A percentile compares a stretch with the other conserved stretches of the same genome.
phyloP scores from a whole-genome alignment of 2,888 invertebrate species.

The Andricus curvator region DNA sequence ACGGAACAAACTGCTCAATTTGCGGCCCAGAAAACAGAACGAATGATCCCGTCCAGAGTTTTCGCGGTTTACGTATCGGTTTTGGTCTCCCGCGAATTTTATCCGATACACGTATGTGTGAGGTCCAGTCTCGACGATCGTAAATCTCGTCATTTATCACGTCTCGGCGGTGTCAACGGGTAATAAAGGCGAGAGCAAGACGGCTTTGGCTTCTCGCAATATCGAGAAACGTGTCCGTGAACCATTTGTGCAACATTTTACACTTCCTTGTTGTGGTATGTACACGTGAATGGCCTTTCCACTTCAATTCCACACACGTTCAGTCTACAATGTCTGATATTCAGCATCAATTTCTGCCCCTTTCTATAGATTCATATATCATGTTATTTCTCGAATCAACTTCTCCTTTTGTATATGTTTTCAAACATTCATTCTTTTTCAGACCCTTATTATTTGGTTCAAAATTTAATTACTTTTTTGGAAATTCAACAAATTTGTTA shows the following conservation, averaged over 20 bases:
- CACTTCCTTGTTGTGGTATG: slow-evolving; percentile 11
- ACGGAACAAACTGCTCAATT: slow-evolving; percentile 75
- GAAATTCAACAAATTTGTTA: too few relatives aligned
- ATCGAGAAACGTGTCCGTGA: slow-evolving; percentile 40
- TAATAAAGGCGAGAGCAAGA: slow-evolving; percentile 48
- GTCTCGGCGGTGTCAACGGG: slow-evolving; percentile 50
- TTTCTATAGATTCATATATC: not conserved
- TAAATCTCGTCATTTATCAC: slow-evolving; percentile 66
- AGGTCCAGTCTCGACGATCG: slow-evolving; percentile 52
- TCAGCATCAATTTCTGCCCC: not conserved
- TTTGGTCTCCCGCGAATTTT: slow-evolving; percentile 51
- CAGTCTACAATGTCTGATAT: slow-evolving; percentile 8
- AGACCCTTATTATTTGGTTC: too few relatives aligned
- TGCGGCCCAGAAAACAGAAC: slow-evolving; percentile 69
- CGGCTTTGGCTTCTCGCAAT: slow-evolving; percentile 48
- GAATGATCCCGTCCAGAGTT: slow-evolving; percentile 67
- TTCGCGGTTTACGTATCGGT: slow-evolving; percentile 67
- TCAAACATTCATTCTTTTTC: not conserved
- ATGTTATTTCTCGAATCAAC: not conserved
- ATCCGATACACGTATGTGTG: slow-evolving; percentile 53
- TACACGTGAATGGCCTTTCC: not conserved
- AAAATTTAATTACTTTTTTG: too few relatives aligned
- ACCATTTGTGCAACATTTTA: slow-evolving; percentile 10
- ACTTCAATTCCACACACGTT: not conserved
- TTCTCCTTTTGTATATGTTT: not conserved